Percentiles rank a stretch among this genome's conserved stretches.
Evolutionary conservation across 2,797 vertebrate genomes (phyloP).

Genomic region (Lagodon rhomboides): DNA sequence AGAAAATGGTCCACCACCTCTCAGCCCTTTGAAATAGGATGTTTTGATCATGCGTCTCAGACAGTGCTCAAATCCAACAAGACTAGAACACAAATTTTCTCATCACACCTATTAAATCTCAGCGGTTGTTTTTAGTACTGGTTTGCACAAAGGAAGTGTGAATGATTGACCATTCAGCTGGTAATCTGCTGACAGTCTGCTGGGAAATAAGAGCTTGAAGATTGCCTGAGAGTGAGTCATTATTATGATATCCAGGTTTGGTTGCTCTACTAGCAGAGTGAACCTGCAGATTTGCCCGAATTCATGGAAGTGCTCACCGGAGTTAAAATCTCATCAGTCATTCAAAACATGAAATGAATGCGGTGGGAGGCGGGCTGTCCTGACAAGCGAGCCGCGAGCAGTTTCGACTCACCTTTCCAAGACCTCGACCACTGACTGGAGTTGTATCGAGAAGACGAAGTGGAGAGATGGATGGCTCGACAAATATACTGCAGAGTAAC

Average conservation of each 20-base stretch:
- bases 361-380: not conserved
- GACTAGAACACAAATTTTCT: not conserved
- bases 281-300: slow-evolving; percentile 5
- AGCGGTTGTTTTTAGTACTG: not conserved
- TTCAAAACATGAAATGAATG: slow-evolving; percentile 17
- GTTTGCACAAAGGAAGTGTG: slow-evolving; percentile 38
- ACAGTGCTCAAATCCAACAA: not conserved
- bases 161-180: slow-evolving; percentile 49
- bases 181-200: slow-evolving; percentile 49
- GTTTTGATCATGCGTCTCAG: slow-evolving; percentile 15
- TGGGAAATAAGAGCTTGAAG: slow-evolving; percentile 26
- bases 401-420: not conserved
- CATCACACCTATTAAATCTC: slow-evolving; percentile 1
- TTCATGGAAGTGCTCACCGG: not conserved
- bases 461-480: slow-evolving; percentile 23
- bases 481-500: slow-evolving; percentile 26
- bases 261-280: slow-evolving; percentile 14
- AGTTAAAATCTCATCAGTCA: slow-evolving; percentile 12
- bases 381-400: not conserved
- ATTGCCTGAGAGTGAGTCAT: slow-evolving; percentile 31
- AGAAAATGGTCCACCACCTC: not conserved
- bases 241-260: not conserved
- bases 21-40: not conserved
- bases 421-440: slow-evolving; percentile 1
- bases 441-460: slow-evolving; percentile 4